Percentiles rank a stretch among this genome's conserved stretches.
phyloP scores from a whole-genome alignment of 2,888 invertebrate species.

The Piscicola geometra region DNA sequence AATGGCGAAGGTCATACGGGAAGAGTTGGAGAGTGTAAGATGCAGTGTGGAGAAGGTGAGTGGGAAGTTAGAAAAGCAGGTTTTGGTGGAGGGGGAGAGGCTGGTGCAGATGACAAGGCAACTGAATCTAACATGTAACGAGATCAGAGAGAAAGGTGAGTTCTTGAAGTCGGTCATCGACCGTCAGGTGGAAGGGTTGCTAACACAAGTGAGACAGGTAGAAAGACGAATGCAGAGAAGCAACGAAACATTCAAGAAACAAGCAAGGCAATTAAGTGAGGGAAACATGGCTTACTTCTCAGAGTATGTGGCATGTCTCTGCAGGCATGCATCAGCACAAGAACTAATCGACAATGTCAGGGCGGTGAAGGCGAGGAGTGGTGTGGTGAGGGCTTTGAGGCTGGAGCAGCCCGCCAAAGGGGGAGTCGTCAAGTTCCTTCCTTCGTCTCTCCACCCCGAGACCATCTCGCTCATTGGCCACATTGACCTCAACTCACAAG shows the following conservation, averaged over 20 bases:
- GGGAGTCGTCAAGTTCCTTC: background rate
- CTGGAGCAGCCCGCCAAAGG: background rate
- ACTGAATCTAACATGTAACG: constrained; percentile 18
- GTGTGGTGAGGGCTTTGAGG: background rate
- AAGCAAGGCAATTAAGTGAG: constrained; percentile 12
- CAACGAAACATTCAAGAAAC: constrained; percentile 7
- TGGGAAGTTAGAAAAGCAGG: background rate
- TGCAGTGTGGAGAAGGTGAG: background rate
- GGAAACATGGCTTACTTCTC: constrained; percentile 1
- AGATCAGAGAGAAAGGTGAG: constrained; percentile 25
- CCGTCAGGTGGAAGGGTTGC: constrained; percentile 1
- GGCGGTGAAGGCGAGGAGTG: background rate
- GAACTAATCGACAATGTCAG: constrained; percentile 28
- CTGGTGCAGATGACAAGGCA: background rate
- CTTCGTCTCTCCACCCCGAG: constrained; percentile 11
- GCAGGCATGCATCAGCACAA: background rate
- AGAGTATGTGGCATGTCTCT: background rate
- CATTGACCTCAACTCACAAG: background rate
- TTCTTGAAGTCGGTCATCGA: constrained; percentile 14
- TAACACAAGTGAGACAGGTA: constrained; percentile 19
- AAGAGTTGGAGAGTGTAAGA: constrained; percentile 15
- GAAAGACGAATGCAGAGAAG: constrained; percentile 1
- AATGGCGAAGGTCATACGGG: constrained; percentile 26
- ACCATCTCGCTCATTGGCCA: constrained; percentile 18
- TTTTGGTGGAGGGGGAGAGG: background rate